A percentile compares a stretch with the other conserved stretches of the same genome.
Evolutionary conservation across 2,797 vertebrate genomes (phyloP).

Genomic region (Naso thynnoides): DNA sequence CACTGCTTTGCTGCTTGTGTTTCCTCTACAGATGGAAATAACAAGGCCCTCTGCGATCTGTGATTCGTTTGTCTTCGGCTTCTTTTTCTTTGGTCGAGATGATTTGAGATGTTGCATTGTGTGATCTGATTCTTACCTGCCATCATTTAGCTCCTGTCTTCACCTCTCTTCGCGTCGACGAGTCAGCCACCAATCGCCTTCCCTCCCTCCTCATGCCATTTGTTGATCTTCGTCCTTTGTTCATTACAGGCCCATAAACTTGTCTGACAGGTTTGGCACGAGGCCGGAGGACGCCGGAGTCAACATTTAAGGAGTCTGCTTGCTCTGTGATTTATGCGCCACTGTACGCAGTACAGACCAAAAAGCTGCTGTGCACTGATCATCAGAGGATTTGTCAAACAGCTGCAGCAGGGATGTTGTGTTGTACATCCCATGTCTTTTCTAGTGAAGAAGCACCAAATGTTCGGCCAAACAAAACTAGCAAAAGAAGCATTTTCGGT

Average conservation of each 20-base stretch:
- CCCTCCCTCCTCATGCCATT: slow-evolving; percentile 25
- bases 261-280: slow-evolving; percentile 27
- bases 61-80: slow-evolving; percentile 37
- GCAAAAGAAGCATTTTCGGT: too few species aligned
- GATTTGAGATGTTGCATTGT: slow-evolving; percentile 30
- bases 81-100: slow-evolving; percentile 16
- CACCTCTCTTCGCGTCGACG: slow-evolving; percentile 1
- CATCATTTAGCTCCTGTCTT: slow-evolving; percentile 29
- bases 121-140: slow-evolving; percentile 52
- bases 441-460: too few species aligned
- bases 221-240: slow-evolving; percentile 38
- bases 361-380: slow-evolving; percentile 48
- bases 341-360: slow-evolving; percentile 21
- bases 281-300: slow-evolving; percentile 7
- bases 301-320: slow-evolving; percentile 29
- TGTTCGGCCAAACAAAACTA: too few species aligned
- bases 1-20: slow-evolving; percentile 46
- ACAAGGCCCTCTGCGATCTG: slow-evolving; percentile 33
- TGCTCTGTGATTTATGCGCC: slow-evolving; percentile 46
- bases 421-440: slow-evolving; percentile 25
- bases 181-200: background rate
- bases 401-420: slow-evolving; percentile 1
- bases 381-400: slow-evolving; percentile 55
- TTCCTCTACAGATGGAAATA: slow-evolving; percentile 45
- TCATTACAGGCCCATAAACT: slow-evolving; percentile 47